A percentile compares a stretch with the other conserved stretches of the same genome.
Conservation (phyloP, 1,140 invertebrate genomes). For the Branchinecta lindahli region DNA sequence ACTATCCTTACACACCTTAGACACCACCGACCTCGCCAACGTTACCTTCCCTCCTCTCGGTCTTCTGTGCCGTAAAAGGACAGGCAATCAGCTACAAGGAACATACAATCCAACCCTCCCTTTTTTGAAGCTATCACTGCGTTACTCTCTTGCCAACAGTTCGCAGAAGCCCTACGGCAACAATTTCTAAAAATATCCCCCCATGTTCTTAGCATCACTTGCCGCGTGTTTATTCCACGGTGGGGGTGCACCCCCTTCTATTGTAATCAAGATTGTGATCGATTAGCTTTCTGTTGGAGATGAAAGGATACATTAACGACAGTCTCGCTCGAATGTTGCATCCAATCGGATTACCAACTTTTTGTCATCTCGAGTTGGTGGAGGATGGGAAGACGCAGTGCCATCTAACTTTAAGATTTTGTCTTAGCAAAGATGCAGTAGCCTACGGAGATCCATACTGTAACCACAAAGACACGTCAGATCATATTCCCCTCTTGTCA, state of each 20-base stretch:
- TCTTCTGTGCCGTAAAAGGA: not conserved
- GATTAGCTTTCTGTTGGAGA: not conserved
- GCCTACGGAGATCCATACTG: too few species aligned
- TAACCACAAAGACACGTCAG: too few species aligned
- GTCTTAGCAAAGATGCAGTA: too few species aligned
- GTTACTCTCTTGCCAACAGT: not conserved
- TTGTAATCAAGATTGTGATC: constrained; percentile 1
- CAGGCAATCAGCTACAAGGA: not conserved
- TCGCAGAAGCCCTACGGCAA: not conserved
- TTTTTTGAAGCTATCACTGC: not conserved
- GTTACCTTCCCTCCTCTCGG: not conserved
- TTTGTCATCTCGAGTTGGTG: too few species aligned
- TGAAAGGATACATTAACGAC: constrained; percentile 2
- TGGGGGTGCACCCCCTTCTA: not conserved
- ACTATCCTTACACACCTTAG: too few species aligned
- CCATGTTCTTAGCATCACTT: not conserved
- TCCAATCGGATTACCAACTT: not conserved
- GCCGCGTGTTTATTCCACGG: not conserved
- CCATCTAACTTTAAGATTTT: too few species aligned
- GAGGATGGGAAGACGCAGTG: too few species aligned
- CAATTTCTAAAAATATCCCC: not conserved
- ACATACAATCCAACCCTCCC: not conserved
- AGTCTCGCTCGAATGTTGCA: not conserved
- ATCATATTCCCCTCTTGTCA: too few species aligned
- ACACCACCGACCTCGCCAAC: not conserved